Base-by-base conservation (phyloP, 2,888 invertebrate species). In the Odontocolon sp. region DNA sequence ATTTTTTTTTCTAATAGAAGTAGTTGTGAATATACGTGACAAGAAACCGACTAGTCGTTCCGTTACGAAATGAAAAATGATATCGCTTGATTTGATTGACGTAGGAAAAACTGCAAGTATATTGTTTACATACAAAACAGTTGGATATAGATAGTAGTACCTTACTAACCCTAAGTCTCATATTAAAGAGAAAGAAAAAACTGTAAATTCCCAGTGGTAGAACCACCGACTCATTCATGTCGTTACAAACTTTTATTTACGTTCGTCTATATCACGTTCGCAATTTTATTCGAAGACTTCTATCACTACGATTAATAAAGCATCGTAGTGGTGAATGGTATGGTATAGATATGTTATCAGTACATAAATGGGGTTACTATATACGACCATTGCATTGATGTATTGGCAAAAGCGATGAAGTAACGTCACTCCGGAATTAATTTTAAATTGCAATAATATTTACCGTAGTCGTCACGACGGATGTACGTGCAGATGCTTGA, bases 381-480 rank as follows among this genome's bases (percentile, higher is more conserved):
- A 8, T 18, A 6, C 18, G n/a, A 8, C 2, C 42, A 21, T 33
- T 16, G 28, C 40, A 8, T 11, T n/a, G 9, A 40, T 16, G 31
- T 33, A 36, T 40, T 52, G 14, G 52, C 16, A 36, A 63, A 63
- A 23, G 14, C 23, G 50, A 56, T 21, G 23, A 56, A 33, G 56
- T 23, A 56, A 42, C 14, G 14, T 45, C 31, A 6, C 23, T 14
- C 33, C 11, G 42, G 23, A 56, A 56, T 67, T 56, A 67, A 67
- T 67, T 56, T 56, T 45, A 56, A 45, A 9, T 45, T 56, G 56
- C 16, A 11, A 63, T 50, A 63, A 50, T 63, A 52, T 66, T 66
- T 66, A 18, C 31, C 40, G 16, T 40, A 8, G 36, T 18, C 47
- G 28, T 33, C 42, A 18, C 18, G 14, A 36, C 50, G 8, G 33